Percentiles rank a stretch among this genome's conserved stretches.
These are phyloP conservation scores for Tanypteryx hageni DNA, from an alignment of 2,888 invertebrate species.

Conservation along the genomic window DNA sequence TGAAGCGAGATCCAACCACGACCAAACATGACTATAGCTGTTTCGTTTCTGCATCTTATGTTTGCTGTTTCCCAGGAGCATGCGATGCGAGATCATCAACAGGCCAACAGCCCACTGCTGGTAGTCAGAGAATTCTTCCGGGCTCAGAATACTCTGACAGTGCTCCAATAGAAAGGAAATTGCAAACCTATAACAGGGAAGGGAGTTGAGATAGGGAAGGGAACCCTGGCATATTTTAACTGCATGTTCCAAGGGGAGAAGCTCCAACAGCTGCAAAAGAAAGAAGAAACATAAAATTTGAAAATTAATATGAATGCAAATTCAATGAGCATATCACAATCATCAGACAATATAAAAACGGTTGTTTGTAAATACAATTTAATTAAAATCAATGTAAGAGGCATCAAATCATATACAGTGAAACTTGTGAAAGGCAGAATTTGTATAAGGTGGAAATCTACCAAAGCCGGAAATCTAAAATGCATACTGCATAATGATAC, in stretches of 20 bases:
- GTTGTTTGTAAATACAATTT: neutral
- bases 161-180: slow-evolving; percentile 78
- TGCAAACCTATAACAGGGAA: slow-evolving; percentile 81
- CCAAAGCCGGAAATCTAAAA: too few relatives aligned
- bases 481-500: too few relatives aligned
- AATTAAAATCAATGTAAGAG: too few relatives aligned
- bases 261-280: slow-evolving; percentile 77
- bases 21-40: slow-evolving; percentile 74
- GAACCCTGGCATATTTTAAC: slow-evolving; percentile 81
- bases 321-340: neutral
- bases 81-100: slow-evolving; percentile 31
- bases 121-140: neutral
- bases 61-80: slow-evolving; percentile 77
- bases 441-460: too few relatives aligned
- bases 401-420: too few relatives aligned
- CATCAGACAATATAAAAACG: neutral
- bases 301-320: slow-evolving; percentile 70
- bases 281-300: slow-evolving; percentile 74
- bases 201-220: slow-evolving; percentile 80
- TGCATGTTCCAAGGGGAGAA: slow-evolving; percentile 79
- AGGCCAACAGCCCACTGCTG: slow-evolving; percentile 64
- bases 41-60: slow-evolving; percentile 81
- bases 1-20: slow-evolving; percentile 50
- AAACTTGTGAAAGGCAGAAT: too few relatives aligned
- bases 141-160: slow-evolving; percentile 23